Percentiles rank a stretch among this genome's conserved stretches.
Evolutionary conservation across 2,797 vertebrate species (phyloP).

Genomic region (Astyanax mexicanus): DNA sequence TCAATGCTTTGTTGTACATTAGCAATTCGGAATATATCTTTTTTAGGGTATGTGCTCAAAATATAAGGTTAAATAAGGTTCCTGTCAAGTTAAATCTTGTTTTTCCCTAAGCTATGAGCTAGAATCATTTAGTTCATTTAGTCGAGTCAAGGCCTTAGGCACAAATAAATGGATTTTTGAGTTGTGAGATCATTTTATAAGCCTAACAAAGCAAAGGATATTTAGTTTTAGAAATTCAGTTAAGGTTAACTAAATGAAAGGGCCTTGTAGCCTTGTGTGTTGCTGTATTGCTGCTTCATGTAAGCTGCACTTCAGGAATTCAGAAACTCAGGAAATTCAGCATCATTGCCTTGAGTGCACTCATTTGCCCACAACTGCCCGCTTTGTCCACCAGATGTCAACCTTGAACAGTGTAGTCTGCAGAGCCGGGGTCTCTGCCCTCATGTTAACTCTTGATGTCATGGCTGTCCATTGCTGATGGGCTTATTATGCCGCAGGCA

Average conservation of each 20-base stretch:
- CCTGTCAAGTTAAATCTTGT: too few relatives aligned
- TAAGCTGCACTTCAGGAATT: neutral
- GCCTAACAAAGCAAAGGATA: neutral
- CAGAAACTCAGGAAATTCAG: too few relatives aligned
- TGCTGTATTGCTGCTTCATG: neutral
- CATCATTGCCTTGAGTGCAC: neutral
- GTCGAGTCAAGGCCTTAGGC: neutral
- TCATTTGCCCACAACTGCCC: constrained; percentile 22
- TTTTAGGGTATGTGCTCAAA: too few relatives aligned
- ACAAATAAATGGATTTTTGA: neutral
- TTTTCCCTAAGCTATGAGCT: neutral
- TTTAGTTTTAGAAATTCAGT: neutral
- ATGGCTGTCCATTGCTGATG: neutral
- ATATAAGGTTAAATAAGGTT: too few relatives aligned
- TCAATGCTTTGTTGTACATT: too few relatives aligned
- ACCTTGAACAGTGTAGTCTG: constrained; percentile 47
- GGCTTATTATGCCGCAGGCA: neutral
- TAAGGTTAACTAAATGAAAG: neutral
- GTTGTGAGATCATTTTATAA: neutral
- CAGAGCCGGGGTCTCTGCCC: constrained; percentile 19
- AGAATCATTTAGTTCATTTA: neutral
- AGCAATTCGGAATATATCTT: too few relatives aligned
- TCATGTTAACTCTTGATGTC: constrained; percentile 11
- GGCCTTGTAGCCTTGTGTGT: too few relatives aligned
- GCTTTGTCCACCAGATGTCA: constrained; percentile 63